phyloP scores from a whole-genome alignment of 2,888 invertebrate genomes.

The Drosophila fulvimacula region DNA sequence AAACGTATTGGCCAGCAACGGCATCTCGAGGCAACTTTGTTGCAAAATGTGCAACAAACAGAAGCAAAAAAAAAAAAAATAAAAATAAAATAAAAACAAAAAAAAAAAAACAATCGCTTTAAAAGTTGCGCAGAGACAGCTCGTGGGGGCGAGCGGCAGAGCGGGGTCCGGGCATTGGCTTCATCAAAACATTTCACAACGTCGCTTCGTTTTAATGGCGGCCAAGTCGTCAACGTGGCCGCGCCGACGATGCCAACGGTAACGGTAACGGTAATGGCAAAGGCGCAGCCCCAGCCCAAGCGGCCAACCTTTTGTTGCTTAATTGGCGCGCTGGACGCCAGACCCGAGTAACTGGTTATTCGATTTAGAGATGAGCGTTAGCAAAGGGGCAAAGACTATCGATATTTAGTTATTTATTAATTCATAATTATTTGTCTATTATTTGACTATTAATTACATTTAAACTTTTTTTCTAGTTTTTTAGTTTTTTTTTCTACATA shows the following conservation, averaged over 20 bases:
- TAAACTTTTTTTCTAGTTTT: too few species aligned
- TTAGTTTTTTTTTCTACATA: too few species aligned
- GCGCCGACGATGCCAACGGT: slow-evolving; percentile 15
- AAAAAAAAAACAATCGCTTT: slow-evolving; percentile 26
- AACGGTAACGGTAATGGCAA: slow-evolving; percentile 17
- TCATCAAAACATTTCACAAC: slow-evolving; percentile 70
- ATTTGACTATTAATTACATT: too few species aligned
- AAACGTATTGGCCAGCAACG: slow-evolving; percentile 34
- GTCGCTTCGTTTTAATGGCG: slow-evolving; percentile 70
- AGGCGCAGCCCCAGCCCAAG: slow-evolving; percentile 23
- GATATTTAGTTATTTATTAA: not conserved
- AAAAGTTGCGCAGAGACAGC: slow-evolving; percentile 41
- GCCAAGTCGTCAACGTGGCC: slow-evolving; percentile 42
- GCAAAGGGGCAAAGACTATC: not conserved
- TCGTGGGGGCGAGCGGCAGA: slow-evolving; percentile 17
- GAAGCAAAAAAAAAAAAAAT: slow-evolving; percentile 8
- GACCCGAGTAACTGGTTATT: slow-evolving; percentile 1
- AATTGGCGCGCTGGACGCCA: slow-evolving; percentile 65
- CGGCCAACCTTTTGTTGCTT: slow-evolving; percentile 69
- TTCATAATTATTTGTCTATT: too few species aligned
- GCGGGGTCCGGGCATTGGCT: slow-evolving; percentile 39
- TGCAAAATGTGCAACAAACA: slow-evolving; percentile 67
- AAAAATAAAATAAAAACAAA: too few species aligned
- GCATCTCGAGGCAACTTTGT: slow-evolving; percentile 52
- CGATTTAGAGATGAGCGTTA: slow-evolving; percentile 9